Base-by-base conservation (phyloP, 2,888 invertebrate genomes). In the Callimorpha dominula region DNA sequence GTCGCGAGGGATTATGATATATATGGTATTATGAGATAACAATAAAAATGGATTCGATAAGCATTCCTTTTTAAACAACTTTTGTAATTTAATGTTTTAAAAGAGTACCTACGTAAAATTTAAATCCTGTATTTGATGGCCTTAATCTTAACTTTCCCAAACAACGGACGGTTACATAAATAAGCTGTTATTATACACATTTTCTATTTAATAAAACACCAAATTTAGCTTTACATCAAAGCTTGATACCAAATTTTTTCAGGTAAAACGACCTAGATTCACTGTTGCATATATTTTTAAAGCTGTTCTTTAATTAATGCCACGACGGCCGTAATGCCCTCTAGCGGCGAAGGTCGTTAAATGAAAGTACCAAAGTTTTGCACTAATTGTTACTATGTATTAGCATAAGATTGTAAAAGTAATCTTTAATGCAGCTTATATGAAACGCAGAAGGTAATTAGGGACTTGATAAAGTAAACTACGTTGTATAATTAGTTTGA, bases 261-360 rank as follows among this genome's bases (percentile, higher is more conserved):
- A 64, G 65, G 74, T 80, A 79, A 72, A 80, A 74, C 70, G 81
- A 77, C 78, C 77, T 72, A 79, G 71, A 80, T 85, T 70, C 43
- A 64, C 67, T 72, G 71, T 68, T 80, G 77, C 81, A 82, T 80
- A 82, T 82, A 83, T 86, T 86, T 86, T 86, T 80, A 67, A 75
- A 76, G 70, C 65, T 74, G 76, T 71, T 73, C 76, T 73, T 82
- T 86, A 86, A 86, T 87, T 87, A 85, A 83, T 80, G 80, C 81
- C 72, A 78, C 75, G 74, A 70, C 70, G 81, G 77, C 78, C 78
- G 77, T 76, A 71, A 65, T 74, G 80, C 73, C 81, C 78, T 74
- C 78, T 68, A 74, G 71, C 66, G 74, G 68, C 62, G 65, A 77
- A 78, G 77, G 77, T 81, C 73, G 78, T 81, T 77, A 80, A 74